phyloP scores from a whole-genome alignment of 2,797 vertebrate species.

The Cottoperca gobio region DNA sequence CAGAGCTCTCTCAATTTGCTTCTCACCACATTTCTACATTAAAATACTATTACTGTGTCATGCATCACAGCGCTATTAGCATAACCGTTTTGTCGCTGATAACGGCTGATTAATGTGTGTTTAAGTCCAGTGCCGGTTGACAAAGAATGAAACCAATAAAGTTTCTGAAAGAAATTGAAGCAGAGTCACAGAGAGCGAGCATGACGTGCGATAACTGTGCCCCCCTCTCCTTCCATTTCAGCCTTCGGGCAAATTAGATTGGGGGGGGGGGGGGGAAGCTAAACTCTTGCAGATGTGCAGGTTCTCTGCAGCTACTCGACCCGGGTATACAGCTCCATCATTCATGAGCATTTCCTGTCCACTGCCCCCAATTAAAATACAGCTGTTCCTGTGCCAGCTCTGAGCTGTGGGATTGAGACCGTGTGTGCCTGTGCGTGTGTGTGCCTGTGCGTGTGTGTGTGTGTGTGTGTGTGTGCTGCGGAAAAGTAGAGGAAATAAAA shows the following conservation, averaged over 20 bases:
- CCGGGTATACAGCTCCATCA: conserved; percentile 73
- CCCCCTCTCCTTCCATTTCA: conserved; percentile 25
- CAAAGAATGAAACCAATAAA: conserved; percentile 39
- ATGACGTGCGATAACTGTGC: conserved; percentile 48
- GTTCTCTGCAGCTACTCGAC: conserved; percentile 56
- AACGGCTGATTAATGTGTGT: conserved; percentile 58
- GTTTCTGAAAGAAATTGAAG: conserved; percentile 21
- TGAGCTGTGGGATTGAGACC: conserved; percentile 48
- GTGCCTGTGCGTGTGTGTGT: background rate
- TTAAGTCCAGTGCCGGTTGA: conserved; percentile 31
- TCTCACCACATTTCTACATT: conserved; percentile 41
- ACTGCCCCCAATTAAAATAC: conserved; percentile 76
- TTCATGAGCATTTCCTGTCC: conserved; percentile 85
- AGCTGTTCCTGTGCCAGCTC: conserved; percentile 70
- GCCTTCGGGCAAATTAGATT: conserved; percentile 69
- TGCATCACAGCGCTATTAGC: conserved; percentile 31
- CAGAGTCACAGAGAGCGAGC: conserved; percentile 8
- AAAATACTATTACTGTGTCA: conserved; percentile 46
- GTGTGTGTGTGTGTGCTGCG: background rate
- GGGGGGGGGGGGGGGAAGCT: conserved; percentile 66
- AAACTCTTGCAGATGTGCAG: conserved; percentile 86
- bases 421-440: background rate
- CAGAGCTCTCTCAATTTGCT: conserved; percentile 3
- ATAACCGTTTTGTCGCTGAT: conserved; percentile 59
- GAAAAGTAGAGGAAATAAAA: background rate